Base-by-base conservation (phyloP, 92 coral and sea anemone species). In the Epizoanthus rinbou region DNA sequence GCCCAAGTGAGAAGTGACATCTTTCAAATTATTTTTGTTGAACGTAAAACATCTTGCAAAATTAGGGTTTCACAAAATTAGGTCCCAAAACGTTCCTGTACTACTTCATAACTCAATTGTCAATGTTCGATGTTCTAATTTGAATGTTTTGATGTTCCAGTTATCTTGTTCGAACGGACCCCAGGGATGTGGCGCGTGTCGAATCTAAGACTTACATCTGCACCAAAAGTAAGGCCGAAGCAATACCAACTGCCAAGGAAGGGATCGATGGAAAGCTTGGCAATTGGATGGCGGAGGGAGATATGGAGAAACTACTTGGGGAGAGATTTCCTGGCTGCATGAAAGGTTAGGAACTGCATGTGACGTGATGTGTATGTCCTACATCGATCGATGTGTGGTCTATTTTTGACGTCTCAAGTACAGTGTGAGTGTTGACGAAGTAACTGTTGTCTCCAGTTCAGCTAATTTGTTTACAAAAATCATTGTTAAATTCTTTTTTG, bases 161-260 rank as follows among this genome's bases (percentile, higher is more conserved):
- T 74, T 91, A 90, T 79, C 86, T 89, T 50, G 93, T 91, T 19
- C 91, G 94, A 22, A 93, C 98, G 21, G 98, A 93, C 86, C 98
- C 98, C 7, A 90, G 92, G 41, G 98, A 93, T 74, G 98, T 93
- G 73, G 98, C 98, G 70, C 95, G 98, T 2, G 98, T 93, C 25
- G 98, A 93, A 81, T 84, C 98, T 15, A 93, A 91, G 73, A 93
- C 95, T 56, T 93, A 86, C 75, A 91, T 93, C 66, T 93, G 98
- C 62, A 93, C 98, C 0, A 86, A 86, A 70, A 88, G 81, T 23
- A 84, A 91, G 62, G 21, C 85, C 15, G 98, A 93, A 13, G 85
- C 98, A 8, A 85, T 91, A 11, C 98, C 98, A 15, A 73, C 86
- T 7, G 74, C 90, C 21, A 91, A 86, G 37, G 93, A 88, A 31